A percentile compares a stretch with the other conserved stretches of the same genome.
Conservation (phyloP, 2,888 invertebrate genomes). For the Dyspetes luteomarginatus region DNA sequence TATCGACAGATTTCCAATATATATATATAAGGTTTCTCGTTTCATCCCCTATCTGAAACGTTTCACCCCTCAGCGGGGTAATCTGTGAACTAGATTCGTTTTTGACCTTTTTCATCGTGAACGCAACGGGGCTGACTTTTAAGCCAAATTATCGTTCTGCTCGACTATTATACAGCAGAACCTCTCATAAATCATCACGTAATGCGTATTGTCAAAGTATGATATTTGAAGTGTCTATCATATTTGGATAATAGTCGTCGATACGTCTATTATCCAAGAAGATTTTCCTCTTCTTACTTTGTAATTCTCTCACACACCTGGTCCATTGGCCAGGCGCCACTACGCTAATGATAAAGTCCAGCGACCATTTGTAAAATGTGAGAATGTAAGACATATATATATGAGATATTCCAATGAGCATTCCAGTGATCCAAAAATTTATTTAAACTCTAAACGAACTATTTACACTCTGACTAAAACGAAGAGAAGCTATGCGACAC, state of each 20-base stretch:
- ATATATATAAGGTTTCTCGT: slow-evolving; percentile 55
- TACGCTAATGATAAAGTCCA: no score
- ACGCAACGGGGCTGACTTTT: slow-evolving; percentile 14
- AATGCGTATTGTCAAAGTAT: no score
- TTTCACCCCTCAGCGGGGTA: background rate
- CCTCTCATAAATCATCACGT: no score
- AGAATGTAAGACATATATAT: no score
- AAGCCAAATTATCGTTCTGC: slow-evolving; percentile 9
- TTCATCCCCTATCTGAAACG: slow-evolving; percentile 50
- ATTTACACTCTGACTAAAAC: background rate
- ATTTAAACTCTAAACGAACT: no score
- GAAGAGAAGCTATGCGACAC: slow-evolving; percentile 31
- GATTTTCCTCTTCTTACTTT: slow-evolving; percentile 44
- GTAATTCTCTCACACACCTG: no score
- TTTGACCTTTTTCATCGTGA: slow-evolving; percentile 24
- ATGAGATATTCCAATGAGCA: background rate
- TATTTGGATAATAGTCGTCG: no score
- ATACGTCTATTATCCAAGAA: slow-evolving; percentile 40
- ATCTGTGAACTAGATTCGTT: slow-evolving; percentile 3
- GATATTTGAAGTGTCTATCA: no score
- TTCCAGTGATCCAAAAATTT: no score
- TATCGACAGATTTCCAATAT: slow-evolving; percentile 68
- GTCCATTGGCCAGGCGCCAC: no score
- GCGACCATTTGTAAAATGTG: background rate
- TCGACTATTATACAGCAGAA: no score